Percentiles rank a stretch among this genome's conserved stretches.
phyloP scores from a whole-genome alignment of 2,797 vertebrate species.

The Otolemur crassicaudatus region DNA sequence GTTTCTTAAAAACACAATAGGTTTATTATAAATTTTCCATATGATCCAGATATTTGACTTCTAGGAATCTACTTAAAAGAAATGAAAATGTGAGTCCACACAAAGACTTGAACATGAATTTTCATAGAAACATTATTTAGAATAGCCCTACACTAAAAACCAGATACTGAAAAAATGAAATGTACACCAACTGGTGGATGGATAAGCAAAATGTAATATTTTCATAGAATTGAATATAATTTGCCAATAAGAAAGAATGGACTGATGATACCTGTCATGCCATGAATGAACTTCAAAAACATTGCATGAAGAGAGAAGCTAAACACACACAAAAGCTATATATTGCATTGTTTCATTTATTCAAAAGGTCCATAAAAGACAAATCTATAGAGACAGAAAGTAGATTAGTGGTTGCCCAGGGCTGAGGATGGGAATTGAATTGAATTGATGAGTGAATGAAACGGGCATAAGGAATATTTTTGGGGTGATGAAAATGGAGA shows the following conservation, averaged over 20 bases:
- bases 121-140: background rate
- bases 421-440: background rate
- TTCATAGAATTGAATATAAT: background rate
- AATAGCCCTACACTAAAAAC: background rate
- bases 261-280: background rate
- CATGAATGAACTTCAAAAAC: background rate
- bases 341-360: slow-evolving; percentile 8
- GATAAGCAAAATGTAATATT: background rate
- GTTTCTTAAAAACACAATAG: background rate
- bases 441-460: background rate
- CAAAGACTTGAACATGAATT: background rate
- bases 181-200: background rate
- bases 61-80: background rate
- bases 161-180: background rate
- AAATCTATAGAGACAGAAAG: background rate
- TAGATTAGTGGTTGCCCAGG: background rate
- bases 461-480: background rate
- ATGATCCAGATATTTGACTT: background rate
- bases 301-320: background rate
- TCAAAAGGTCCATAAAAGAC: background rate
- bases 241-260: background rate
- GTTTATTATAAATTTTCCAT: background rate
- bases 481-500: background rate
- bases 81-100: background rate
- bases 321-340: background rate